phyloP scores from a whole-genome alignment of 2,113 vertebrate genomes.

The Crotalus helleri region DNA sequence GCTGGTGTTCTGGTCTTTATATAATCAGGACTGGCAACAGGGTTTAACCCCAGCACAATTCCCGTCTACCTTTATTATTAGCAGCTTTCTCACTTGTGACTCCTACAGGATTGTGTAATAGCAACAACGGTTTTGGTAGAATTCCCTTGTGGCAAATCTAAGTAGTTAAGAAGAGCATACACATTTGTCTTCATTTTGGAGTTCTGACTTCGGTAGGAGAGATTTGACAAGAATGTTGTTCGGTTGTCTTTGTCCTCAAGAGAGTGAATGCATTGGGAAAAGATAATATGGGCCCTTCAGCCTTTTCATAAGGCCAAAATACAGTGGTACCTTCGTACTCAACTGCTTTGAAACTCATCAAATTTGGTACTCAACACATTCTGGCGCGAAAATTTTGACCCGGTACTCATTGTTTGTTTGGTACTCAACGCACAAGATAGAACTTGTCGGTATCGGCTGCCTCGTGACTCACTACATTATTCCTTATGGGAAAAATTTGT shows the following conservation, averaged over 20 bases:
- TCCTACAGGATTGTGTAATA: neutral
- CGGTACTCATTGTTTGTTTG: neutral
- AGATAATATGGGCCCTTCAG: neutral
- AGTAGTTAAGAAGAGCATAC: neutral
- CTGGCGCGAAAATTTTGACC: neutral
- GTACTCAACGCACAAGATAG: neutral
- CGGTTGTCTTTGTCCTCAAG: neutral
- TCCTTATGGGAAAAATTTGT: neutral
- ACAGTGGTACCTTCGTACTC: neutral
- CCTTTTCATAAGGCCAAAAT: neutral
- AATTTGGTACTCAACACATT: neutral
- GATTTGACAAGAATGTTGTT: neutral
- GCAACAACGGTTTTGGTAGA: neutral
- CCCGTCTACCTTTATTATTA: neutral
- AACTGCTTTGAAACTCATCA: neutral
- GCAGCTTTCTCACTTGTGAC: neutral
- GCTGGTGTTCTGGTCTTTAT: neutral
- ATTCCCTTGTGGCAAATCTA: neutral
- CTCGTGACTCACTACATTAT: neutral
- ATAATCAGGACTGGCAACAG: neutral
- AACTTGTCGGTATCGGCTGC: neutral
- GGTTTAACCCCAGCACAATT: neutral
- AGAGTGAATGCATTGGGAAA: neutral
- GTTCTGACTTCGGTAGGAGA: neutral
- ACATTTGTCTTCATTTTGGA: neutral